Percentiles rank a stretch among this genome's conserved stretches.
Conservation (phyloP, 2,797 vertebrate species). For the Falco rusticolus region DNA sequence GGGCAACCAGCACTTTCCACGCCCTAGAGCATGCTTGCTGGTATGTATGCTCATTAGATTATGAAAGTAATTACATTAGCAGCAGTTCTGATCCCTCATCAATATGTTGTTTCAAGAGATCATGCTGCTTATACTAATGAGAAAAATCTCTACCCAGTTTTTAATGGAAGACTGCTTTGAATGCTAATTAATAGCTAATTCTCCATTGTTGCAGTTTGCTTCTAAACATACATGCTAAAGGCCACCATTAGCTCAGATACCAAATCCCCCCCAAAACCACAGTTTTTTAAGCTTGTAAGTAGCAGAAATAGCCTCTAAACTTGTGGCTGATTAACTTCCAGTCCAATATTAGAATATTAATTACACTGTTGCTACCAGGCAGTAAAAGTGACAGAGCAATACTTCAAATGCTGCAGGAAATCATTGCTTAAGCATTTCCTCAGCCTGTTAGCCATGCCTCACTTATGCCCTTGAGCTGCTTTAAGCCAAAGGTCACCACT, state of each 20-base stretch:
- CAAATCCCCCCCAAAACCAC: neutral
- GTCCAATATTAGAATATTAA: neutral
- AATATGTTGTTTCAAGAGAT: neutral
- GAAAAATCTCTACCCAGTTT: neutral
- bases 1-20: neutral
- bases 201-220: neutral
- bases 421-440: neutral
- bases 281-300: neutral
- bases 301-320: neutral
- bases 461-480: neutral
- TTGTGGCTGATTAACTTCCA: neutral
- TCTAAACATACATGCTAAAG: neutral
- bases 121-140: neutral
- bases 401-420: neutral
- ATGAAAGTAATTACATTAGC: neutral
- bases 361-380: neutral
- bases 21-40: neutral
- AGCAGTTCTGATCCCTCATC: neutral
- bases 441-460: neutral
- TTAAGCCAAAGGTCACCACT: rapidly evolving
- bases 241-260: neutral
- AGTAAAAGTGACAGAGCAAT: neutral
- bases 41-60: neutral
- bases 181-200: neutral
- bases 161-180: neutral